Evolutionary conservation across 1,140 invertebrate species (phyloP).

Genomic region (Drosophila orosa): DNA sequence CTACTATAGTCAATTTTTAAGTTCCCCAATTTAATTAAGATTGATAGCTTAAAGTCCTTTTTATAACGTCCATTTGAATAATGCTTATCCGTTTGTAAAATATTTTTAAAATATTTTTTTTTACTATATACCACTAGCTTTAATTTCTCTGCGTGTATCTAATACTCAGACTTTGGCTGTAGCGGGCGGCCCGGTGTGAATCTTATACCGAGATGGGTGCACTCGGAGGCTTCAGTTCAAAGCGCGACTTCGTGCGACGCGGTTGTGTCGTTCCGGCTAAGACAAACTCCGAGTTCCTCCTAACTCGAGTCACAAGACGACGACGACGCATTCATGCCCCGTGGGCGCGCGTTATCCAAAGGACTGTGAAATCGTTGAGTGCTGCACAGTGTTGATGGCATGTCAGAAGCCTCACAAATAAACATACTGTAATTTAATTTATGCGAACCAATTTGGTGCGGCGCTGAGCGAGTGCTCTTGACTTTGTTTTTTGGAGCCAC

Average conservation of each 20-base stretch:
- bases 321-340: constrained; percentile 1
- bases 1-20: neutral
- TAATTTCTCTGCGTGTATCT: constrained; percentile 31
- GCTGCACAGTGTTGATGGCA: constrained; percentile 50
- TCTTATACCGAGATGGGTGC: constrained; percentile 76
- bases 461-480: constrained; percentile 59
- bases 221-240: constrained; percentile 72
- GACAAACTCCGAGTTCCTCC: neutral
- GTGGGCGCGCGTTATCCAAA: constrained; percentile 43
- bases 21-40: neutral
- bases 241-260: constrained; percentile 60
- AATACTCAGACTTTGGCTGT: constrained; percentile 25
- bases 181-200: constrained; percentile 71
- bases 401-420: constrained; percentile 34
- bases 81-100: neutral
- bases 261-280: constrained; percentile 57
- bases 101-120: neutral
- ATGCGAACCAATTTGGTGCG: constrained; percentile 68
- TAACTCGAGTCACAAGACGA: constrained; percentile 1
- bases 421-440: constrained; percentile 41
- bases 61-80: too few species aligned
- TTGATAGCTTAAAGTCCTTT: neutral
- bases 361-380: constrained; percentile 46
- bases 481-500: constrained; percentile 60
- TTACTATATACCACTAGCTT: neutral